Evolutionary conservation across 2,113 vertebrate species (phyloP), one percentile per base, ranked within the genome.

Genomic region (Aix galericulata): DNA sequence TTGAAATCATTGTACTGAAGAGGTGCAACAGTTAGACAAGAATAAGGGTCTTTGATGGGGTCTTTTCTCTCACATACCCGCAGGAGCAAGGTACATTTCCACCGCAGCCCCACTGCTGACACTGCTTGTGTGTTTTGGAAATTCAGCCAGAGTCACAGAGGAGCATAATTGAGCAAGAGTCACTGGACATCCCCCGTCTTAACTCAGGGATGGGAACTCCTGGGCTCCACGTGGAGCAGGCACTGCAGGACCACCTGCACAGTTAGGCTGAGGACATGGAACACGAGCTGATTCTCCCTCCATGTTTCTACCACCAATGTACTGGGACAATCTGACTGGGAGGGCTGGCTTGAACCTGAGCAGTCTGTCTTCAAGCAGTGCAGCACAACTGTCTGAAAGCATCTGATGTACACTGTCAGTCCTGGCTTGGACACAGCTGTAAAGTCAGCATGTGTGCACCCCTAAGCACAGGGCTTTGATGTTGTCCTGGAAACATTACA

Each of bases 181-280:
- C 9, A 6, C 36, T 66, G 34, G 71, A 31, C 3, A 32, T 32
- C 2, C 4, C 5, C 9, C 34, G 80, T 76, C 10, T 23, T 38
- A 72, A 55, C 6, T 66, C 20, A 52, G 58, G 11, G 76, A 84
- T 84, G 2, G 27, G 31, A 50, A 8, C 2, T 80, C 31, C 8
- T 60, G 31, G 14, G 6, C 50, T 79, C 17, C 3, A 0, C 0
- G 1, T 31, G 13, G 13, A 67, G 62, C 68, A 52, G 3, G 9
- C 21, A 38, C 34, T 60, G 27, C 27, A 58, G 0, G 0, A 38
- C 15, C 22, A 46, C 4, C 44, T 59, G 11, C 21, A 14, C 12
- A 3, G 0, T 56, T 66, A 56, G 32, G 11, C 7, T n/a, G 12
- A 31, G 21, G 26, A 63, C 22, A n/a, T 4, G 0, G 1, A 40